Base-by-base conservation (phyloP, 1,140 invertebrate genomes). In the Pseudoatta argentina region DNA sequence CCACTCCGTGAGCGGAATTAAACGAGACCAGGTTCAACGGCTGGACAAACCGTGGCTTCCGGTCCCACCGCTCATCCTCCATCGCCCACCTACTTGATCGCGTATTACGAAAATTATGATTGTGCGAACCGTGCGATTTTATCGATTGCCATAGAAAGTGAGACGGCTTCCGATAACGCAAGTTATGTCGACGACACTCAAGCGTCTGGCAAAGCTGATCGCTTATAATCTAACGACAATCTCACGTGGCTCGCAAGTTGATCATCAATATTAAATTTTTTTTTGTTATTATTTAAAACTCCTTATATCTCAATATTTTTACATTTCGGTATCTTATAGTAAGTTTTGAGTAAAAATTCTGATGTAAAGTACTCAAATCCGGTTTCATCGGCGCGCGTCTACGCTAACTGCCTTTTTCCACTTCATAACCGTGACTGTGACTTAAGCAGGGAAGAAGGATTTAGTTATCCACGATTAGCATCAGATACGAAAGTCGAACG, bases 1-100 rank as follows among this genome's bases (percentile, higher is more conserved):
- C 72, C 71, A 78, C 72, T 90, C 77, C 86, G 87, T 90, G 89
- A 90, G 73, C 83, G 83, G 89, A 91, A 91, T 91, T 90, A 90
- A 91, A 90, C 89, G 83, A 88, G 86, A 88, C 77, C 72, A 86
- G 89, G 89, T 90, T 90, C 89, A 90, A 90, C 86, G 89, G 78
- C 86, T 90, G 81, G 86, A 86, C 88, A 77, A 89, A 90, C 86
- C 89, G 88, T 90, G 86, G 88, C 86, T 90, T 90, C 88, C 89
- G 88, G 86, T 89, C 86, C 44, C 59, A 77, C n/a, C 82, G 30
- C 21, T 34, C n/a, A 16, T 53, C 51, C 64, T 14, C 55, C 2
- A 44, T 44, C 75, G 18, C 86, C 55, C 72, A 64, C 27, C n/a
- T 66, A 71, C 61, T 59, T 51, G 73, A 77, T 69, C 66, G 59